Conservation (phyloP, 2,113 vertebrate genomes). For the Pedetes capensis region DNA sequence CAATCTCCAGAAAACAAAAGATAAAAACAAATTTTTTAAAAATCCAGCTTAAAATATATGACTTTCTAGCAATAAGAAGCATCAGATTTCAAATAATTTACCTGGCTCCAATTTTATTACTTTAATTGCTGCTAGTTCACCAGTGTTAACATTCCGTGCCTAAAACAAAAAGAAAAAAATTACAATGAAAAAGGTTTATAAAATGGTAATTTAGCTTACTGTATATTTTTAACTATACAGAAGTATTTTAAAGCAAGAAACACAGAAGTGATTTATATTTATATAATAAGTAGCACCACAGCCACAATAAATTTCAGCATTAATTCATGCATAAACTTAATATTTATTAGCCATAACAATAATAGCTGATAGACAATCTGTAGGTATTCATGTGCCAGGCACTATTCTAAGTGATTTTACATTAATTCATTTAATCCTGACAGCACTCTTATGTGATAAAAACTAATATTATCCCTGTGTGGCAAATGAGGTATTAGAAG, state of each 20-base stretch:
- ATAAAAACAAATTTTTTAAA: background rate
- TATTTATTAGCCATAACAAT: background rate
- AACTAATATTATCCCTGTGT: background rate
- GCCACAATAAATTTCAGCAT: background rate
- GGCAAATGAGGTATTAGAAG: background rate
- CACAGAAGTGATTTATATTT: background rate
- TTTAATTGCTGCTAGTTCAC: conserved; percentile 98
- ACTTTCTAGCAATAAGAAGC: conserved; percentile 6
- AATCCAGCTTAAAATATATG: background rate
- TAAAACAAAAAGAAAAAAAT: conserved; percentile 70
- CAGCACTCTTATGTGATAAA: background rate
- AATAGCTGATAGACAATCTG: background rate
- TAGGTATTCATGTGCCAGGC: background rate
- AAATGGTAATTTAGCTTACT: conserved; percentile 23
- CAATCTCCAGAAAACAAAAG: background rate
- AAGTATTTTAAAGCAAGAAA: background rate
- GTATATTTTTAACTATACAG: conserved; percentile 23
- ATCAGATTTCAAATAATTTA: conserved; percentile 77
- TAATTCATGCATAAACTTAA: conserved; percentile 17
- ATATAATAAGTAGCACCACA: background rate
- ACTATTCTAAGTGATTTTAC: background rate
- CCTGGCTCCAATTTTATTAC: conserved; percentile 99
- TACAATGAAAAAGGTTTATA: conserved; percentile 43
- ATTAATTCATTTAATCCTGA: conserved; percentile 20
- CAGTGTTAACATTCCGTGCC: conserved; percentile 95